These are phyloP conservation scores for Potorous gilbertii DNA, from an alignment of 2,797 vertebrate species.

Conservation along the genomic window DNA sequence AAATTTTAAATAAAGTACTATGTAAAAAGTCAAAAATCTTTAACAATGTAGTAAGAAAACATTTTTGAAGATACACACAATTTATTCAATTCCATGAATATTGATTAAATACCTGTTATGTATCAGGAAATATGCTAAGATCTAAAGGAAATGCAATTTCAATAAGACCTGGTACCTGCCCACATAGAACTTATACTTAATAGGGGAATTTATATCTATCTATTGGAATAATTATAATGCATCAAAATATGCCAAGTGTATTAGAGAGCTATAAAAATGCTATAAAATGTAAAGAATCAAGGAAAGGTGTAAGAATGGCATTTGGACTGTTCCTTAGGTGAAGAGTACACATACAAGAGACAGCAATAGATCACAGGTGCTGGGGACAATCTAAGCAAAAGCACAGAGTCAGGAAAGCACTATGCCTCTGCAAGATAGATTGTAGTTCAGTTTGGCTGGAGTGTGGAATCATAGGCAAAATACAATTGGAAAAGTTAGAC, in stretches of 20 bases:
- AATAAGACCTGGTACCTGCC: background rate
- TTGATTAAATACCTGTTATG: background rate
- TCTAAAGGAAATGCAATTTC: background rate
- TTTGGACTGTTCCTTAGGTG: background rate
- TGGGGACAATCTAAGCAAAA: background rate
- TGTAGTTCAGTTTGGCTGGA: background rate
- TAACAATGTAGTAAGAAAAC: slow-evolving; percentile 13
- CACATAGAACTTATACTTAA: background rate
- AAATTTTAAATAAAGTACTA: slow-evolving; percentile 35
- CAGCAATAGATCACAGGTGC: background rate
- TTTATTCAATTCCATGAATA: background rate
- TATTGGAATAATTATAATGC: background rate
- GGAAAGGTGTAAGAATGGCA: background rate
- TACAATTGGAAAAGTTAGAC: background rate
- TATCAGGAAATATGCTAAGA: background rate
- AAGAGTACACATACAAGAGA: background rate
- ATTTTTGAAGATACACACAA: background rate
- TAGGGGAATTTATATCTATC: background rate
- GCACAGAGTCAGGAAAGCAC: background rate
- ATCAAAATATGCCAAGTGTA: background rate
- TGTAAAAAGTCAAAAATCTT: background rate
- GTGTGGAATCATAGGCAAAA: background rate
- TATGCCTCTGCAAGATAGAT: background rate
- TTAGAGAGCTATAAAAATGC: background rate
- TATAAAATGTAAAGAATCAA: background rate